Percentiles rank a stretch among this genome's conserved stretches.
These are phyloP conservation scores for Sula dactylatra DNA, from an alignment of 2,113 vertebrate genomes.

Conservation along the genomic window DNA sequence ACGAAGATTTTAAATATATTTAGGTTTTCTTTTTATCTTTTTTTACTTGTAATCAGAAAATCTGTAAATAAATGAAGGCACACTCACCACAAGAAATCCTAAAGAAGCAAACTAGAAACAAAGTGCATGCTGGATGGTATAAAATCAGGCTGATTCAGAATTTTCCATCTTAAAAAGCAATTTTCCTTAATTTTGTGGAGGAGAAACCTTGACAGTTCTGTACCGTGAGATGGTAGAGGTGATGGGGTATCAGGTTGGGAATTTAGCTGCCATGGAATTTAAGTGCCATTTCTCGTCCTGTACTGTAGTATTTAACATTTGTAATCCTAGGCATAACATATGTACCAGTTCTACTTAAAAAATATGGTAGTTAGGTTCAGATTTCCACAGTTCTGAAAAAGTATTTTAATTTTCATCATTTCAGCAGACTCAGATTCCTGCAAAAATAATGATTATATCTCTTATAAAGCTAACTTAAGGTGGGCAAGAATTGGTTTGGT, in stretches of 20 bases:
- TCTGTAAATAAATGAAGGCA: neutral
- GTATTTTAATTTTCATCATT: neutral
- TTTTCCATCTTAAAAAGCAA: neutral
- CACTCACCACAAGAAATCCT: neutral
- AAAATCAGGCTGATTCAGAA: neutral
- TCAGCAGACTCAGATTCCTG: neutral
- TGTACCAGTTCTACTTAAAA: neutral
- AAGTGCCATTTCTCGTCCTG: neutral
- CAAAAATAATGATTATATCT: neutral
- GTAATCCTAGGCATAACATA: neutral
- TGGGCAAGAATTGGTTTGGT: neutral
- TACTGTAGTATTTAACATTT: neutral
- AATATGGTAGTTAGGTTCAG: neutral
- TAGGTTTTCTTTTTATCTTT: neutral
- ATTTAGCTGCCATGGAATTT: neutral
- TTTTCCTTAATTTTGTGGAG: neutral
- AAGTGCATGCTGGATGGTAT: neutral
- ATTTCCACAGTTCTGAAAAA: neutral
- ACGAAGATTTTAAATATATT: neutral
- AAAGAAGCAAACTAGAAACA: neutral
- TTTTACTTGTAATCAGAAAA: neutral
- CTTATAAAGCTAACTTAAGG: neutral
- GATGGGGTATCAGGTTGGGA: neutral
- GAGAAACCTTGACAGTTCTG: neutral
- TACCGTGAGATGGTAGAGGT: neutral